Percentiles rank a stretch among this genome's conserved stretches.
These are phyloP conservation scores for Agapornis canus DNA, from an alignment of 2,797 vertebrate genomes.

Conservation along the genomic window DNA sequence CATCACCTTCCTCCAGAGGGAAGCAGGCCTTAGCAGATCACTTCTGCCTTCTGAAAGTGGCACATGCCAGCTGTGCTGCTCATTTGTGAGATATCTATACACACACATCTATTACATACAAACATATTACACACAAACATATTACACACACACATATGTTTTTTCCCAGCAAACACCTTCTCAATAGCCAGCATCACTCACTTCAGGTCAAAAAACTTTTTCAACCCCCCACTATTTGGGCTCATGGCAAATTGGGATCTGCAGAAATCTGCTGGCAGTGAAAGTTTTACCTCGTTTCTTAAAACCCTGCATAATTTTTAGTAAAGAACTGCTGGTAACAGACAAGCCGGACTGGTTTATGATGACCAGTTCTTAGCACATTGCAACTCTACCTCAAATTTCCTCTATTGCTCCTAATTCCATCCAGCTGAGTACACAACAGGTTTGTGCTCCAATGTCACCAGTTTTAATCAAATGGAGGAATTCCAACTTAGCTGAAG, in stretches of 20 bases:
- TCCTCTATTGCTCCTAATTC: background rate
- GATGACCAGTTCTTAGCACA: fast-evolving
- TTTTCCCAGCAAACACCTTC: background rate
- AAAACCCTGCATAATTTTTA: fast-evolving
- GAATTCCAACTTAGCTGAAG: no score
- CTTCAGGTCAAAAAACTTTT: background rate
- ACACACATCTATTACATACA: fast-evolving
- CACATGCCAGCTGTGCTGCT: background rate
- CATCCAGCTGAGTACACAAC: background rate
- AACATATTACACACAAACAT: fast-evolving
- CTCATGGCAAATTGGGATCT: background rate
- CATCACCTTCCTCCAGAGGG: fast-evolving
- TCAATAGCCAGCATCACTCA: background rate
- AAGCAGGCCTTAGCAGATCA: background rate
- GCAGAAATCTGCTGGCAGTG: background rate
- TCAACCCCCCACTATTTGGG: background rate
- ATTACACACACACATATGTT: fast-evolving
- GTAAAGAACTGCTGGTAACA: background rate
- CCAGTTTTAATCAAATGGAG: background rate
- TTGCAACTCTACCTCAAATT: fast-evolving
- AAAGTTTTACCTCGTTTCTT: background rate
- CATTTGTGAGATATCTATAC: fast-evolving
- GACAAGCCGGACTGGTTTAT: background rate
- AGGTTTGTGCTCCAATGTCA: background rate
- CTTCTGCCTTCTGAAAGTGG: background rate